Evolutionary conservation across 2,797 vertebrate species (phyloP).

Genomic region (Urophycis tenuis): DNA sequence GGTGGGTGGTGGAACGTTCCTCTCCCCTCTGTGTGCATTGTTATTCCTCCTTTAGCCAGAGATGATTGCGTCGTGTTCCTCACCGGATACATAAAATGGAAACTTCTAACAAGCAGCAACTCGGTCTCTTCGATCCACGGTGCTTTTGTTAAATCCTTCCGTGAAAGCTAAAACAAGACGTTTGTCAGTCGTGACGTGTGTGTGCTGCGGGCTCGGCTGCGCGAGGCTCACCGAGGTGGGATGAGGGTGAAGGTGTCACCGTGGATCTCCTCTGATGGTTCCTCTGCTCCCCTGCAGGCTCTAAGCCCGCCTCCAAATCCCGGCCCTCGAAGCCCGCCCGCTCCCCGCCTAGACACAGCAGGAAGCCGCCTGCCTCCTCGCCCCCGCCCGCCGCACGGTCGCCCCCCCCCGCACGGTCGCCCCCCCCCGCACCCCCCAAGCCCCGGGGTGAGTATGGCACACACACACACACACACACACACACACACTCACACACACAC

Average conservation of each 20-base stretch:
- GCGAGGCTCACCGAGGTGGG: too few species aligned
- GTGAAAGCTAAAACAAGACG: too few species aligned
- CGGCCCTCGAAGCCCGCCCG: not conserved
- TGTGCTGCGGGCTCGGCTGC: too few species aligned
- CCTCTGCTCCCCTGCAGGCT: not conserved
- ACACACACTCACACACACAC: too few species aligned
- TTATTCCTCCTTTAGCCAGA: not conserved
- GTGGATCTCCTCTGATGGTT: too few species aligned
- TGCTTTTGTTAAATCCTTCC: not conserved
- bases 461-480: not conserved
- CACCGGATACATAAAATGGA: not conserved
- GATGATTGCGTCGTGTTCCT: not conserved
- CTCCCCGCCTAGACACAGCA: slow-evolving; percentile 54
- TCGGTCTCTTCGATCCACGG: not conserved
- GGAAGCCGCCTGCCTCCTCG: slow-evolving; percentile 18
- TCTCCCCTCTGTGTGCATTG: not conserved
- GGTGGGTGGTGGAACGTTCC: slow-evolving; percentile 65
- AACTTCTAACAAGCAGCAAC: not conserved
- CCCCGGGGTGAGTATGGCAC: slow-evolving; percentile 45
- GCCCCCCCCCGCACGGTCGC: slow-evolving; percentile 18
- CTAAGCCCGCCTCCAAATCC: not conserved
- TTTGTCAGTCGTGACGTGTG: too few species aligned
- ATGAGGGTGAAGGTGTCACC: too few species aligned
- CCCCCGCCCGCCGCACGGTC: slow-evolving; percentile 15
- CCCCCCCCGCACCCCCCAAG: slow-evolving; percentile 40